These are phyloP conservation scores for Drosophila bipectinata DNA, from an alignment of 1,140 invertebrate genomes.

Conservation along the genomic window DNA sequence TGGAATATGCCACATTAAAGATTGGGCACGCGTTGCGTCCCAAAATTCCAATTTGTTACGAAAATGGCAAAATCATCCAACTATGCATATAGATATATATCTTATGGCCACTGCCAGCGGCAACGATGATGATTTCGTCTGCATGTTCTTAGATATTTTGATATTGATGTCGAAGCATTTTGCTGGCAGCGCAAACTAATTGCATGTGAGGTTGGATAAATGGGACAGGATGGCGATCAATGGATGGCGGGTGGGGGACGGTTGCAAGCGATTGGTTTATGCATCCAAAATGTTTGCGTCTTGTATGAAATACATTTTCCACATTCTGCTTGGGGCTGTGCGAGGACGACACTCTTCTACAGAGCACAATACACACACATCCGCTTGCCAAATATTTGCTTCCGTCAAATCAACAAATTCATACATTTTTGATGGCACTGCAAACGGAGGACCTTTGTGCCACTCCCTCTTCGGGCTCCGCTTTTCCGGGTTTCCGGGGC, in stretches of 20 bases:
- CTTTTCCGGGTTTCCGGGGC: constrained; percentile 2
- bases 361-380: constrained; percentile 37
- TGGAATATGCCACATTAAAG: constrained; percentile 67
- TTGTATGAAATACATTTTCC: constrained; percentile 35
- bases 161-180: constrained; percentile 12
- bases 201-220: constrained; percentile 31
- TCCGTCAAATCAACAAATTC: constrained; percentile 77
- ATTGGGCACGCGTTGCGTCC: constrained; percentile 59
- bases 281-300: constrained; percentile 37
- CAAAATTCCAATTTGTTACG: constrained; percentile 63
- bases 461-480: constrained; percentile 3
- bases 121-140: constrained; percentile 29
- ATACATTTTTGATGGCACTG: constrained; percentile 70
- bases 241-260: background rate
- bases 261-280: constrained; percentile 39
- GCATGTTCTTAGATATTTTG: constrained; percentile 10
- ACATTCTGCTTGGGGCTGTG: constrained; percentile 25
- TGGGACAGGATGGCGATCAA: constrained; percentile 25
- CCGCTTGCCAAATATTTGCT: constrained; percentile 71
- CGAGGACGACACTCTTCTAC: constrained; percentile 16
- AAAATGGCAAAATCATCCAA: constrained; percentile 32
- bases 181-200: constrained; percentile 51
- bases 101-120: constrained; percentile 18
- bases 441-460: constrained; percentile 56
- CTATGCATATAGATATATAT: constrained; percentile 15